These are phyloP conservation scores for Taphrorychus bicolor DNA, from an alignment of 2,888 invertebrate genomes.

Conservation along the genomic window DNA sequence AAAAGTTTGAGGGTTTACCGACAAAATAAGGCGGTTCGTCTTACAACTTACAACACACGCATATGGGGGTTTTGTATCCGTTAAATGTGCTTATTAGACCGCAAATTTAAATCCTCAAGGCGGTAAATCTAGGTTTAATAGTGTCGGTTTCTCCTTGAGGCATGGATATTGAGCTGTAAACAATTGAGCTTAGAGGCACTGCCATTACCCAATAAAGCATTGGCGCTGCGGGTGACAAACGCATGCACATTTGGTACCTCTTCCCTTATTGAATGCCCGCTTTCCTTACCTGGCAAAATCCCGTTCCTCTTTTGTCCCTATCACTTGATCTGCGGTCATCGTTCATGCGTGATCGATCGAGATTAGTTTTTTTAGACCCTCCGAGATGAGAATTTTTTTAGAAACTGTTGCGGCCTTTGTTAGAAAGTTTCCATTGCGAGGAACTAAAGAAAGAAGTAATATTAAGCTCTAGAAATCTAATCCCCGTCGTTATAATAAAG, in stretches of 20 bases:
- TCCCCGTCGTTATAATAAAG: too few species aligned
- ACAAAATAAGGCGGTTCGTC: slow-evolving; percentile 15
- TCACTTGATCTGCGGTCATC: slow-evolving; percentile 24
- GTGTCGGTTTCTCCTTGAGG: slow-evolving; percentile 11
- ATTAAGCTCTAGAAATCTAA: too few species aligned
- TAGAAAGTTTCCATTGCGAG: background rate
- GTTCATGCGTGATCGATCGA: slow-evolving; percentile 21
- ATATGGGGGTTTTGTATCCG: slow-evolving; percentile 11
- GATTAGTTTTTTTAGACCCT: slow-evolving; percentile 22
- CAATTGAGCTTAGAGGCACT: slow-evolving; percentile 22
- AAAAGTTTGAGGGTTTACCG: slow-evolving; percentile 25
- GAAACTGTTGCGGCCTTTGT: background rate
- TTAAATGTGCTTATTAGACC: slow-evolving; percentile 27
- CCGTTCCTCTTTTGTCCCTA: slow-evolving; percentile 4
- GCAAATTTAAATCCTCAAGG: slow-evolving; percentile 37
- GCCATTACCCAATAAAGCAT: slow-evolving; percentile 25
- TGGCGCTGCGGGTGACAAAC: slow-evolving; percentile 31
- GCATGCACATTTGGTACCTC: slow-evolving; percentile 26
- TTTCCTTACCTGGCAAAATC: slow-evolving; percentile 17
- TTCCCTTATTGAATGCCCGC: slow-evolving; percentile 18
- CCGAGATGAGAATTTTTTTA: background rate
- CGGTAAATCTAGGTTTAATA: background rate
- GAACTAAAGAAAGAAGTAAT: too few species aligned
- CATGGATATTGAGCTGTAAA: slow-evolving; percentile 7
- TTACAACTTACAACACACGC: slow-evolving; percentile 33